These are phyloP conservation scores for Erythrocercus mccallii DNA, from an alignment of 2,113 vertebrate species.

Conservation along the genomic window DNA sequence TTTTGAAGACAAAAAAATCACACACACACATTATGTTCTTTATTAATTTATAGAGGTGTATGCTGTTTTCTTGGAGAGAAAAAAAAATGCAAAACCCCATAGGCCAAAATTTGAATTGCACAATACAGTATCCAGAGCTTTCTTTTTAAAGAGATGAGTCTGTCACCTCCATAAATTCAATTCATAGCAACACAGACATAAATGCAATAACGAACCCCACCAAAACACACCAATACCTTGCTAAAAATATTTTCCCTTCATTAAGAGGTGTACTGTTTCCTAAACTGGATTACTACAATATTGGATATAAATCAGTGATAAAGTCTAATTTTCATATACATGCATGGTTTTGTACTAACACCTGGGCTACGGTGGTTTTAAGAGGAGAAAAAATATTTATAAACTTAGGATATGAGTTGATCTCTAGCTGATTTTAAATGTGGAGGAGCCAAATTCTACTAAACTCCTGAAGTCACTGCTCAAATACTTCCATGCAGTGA, in stretches of 20 bases:
- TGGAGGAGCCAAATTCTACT: background rate
- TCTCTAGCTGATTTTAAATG: background rate
- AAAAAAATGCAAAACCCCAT: background rate
- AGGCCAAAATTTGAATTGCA: background rate
- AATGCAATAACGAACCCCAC: background rate
- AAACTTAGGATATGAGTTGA: background rate
- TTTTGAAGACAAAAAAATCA: background rate
- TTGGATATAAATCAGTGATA: background rate
- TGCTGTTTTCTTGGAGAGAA: background rate
- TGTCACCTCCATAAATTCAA: background rate
- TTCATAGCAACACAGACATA: background rate
- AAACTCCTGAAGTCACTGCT: background rate
- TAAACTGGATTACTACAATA: background rate
- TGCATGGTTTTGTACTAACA: background rate
- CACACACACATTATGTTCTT: background rate
- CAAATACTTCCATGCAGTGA: background rate
- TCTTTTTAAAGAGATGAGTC: background rate
- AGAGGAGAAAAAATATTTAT: background rate
- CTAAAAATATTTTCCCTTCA: background rate
- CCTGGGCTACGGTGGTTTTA: background rate
- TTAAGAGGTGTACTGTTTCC: background rate
- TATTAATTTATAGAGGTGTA: background rate
- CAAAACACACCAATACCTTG: background rate
- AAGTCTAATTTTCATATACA: background rate
- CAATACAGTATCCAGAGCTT: background rate